These are phyloP conservation scores for Lanius collurio DNA, from an alignment of 2,113 vertebrate genomes.

Conservation along the genomic window DNA sequence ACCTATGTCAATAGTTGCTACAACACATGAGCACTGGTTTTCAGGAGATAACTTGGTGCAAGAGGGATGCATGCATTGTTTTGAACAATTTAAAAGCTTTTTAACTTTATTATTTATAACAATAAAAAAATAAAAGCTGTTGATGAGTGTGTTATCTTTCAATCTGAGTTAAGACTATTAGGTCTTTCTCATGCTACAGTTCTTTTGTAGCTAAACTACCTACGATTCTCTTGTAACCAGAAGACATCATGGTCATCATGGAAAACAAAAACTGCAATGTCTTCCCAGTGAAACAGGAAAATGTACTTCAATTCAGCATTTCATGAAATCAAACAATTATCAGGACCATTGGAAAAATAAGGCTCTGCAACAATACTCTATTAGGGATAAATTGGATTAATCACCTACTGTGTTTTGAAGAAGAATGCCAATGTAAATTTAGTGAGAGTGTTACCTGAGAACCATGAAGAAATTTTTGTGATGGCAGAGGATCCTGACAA, in stretches of 20 bases:
- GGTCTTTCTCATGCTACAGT: neutral
- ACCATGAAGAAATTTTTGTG: too few relatives aligned
- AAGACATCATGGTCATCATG: neutral
- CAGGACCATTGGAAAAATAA: neutral
- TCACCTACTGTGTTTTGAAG: neutral
- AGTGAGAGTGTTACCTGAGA: neutral
- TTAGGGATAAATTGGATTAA: neutral
- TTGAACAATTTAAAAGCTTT: constrained; percentile 1
- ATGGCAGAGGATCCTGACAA: neutral
- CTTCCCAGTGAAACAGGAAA: neutral
- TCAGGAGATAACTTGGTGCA: neutral
- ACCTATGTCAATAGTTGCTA: neutral
- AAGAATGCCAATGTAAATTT: neutral
- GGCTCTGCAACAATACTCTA: neutral
- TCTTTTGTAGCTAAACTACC: neutral
- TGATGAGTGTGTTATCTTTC: neutral
- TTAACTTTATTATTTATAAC: neutral
- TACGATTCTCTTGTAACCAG: neutral
- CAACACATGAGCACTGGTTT: neutral
- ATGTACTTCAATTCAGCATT: neutral
- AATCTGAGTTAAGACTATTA: neutral
- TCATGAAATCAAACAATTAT: neutral
- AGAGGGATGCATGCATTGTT: neutral
- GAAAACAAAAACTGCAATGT: neutral
- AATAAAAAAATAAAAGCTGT: neutral